Percentiles rank a stretch among this genome's conserved stretches.
These are phyloP conservation scores for Meriones unguiculatus DNA, from an alignment of 2,113 vertebrate genomes.

Conservation along the genomic window DNA sequence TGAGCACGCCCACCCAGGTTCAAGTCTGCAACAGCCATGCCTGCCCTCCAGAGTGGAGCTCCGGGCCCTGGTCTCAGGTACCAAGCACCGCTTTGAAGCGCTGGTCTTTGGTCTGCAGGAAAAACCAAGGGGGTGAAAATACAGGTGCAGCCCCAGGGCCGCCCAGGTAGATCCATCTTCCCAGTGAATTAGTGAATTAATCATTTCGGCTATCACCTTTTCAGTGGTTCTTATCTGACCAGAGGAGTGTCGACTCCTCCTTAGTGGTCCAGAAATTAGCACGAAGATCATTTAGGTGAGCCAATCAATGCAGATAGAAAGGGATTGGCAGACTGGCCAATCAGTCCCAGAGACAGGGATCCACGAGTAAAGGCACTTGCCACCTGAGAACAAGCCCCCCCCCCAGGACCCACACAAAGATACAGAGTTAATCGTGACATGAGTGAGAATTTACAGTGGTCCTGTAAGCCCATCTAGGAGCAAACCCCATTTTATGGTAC, in stretches of 20 bases:
- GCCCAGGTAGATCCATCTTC: not conserved
- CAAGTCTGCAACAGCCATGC: conserved; percentile 92
- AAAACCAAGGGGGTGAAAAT: not conserved
- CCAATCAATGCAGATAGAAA: not conserved
- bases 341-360: not conserved
- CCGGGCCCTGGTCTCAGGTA: conserved; percentile 95
- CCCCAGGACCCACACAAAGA: not conserved
- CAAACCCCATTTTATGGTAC: not conserved
- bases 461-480: not conserved
- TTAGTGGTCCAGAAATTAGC: not conserved
- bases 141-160: accelerated
- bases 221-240: not conserved
- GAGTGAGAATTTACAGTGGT: not conserved
- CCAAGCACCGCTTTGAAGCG: not conserved
- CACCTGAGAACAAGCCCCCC: not conserved
- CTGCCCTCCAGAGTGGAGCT: conserved; percentile 95
- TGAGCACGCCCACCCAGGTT: conserved; percentile 90
- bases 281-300: not conserved
- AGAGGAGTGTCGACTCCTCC: not conserved
- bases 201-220: not conserved
- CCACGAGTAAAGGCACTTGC: not conserved
- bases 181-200: not conserved
- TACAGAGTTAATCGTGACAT: accelerated
- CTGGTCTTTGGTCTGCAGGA: accelerated
- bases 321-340: not conserved